A percentile compares a stretch with the other conserved stretches of the same genome.
Conservation (phyloP, 2,888 invertebrate genomes). For the Acrobasis consociella region DNA sequence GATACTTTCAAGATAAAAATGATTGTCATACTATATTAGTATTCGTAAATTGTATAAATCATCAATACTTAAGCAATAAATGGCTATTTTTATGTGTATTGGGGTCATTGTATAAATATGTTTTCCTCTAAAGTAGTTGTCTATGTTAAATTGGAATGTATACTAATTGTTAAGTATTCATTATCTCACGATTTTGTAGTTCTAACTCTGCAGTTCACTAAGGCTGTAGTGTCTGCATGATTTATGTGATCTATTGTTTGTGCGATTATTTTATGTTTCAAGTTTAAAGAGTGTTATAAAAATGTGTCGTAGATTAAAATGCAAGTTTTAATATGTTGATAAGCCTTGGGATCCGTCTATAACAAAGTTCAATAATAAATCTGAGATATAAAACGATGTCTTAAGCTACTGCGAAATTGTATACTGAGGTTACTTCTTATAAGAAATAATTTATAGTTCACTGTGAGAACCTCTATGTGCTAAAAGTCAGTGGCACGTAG, state of each 20-base stretch:
- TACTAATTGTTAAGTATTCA: constrained; percentile 39
- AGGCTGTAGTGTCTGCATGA: constrained; percentile 24
- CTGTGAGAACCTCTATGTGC: too few relatives aligned
- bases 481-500: too few relatives aligned
- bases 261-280: constrained; percentile 38
- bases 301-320: constrained; percentile 6
- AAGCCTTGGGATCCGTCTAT: constrained; percentile 15
- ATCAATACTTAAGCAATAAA: not conserved
- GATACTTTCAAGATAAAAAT: constrained; percentile 36
- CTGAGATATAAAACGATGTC: not conserved
- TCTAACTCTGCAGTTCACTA: constrained; percentile 41
- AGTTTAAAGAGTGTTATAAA: constrained; percentile 24
- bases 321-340: constrained; percentile 20
- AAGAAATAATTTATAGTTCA: too few relatives aligned
- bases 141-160: constrained; percentile 49
- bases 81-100: constrained; percentile 14
- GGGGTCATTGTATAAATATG: constrained; percentile 28
- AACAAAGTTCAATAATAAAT: not conserved
- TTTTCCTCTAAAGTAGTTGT: constrained; percentile 6
- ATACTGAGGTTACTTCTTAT: too few relatives aligned
- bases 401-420: too few relatives aligned
- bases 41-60: constrained; percentile 8
- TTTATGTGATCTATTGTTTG: constrained; percentile 37
- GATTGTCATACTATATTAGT: constrained; percentile 7
- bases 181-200: constrained; percentile 23